phyloP scores from a whole-genome alignment of 2,888 invertebrate species.

The Penaeus monodon region DNA sequence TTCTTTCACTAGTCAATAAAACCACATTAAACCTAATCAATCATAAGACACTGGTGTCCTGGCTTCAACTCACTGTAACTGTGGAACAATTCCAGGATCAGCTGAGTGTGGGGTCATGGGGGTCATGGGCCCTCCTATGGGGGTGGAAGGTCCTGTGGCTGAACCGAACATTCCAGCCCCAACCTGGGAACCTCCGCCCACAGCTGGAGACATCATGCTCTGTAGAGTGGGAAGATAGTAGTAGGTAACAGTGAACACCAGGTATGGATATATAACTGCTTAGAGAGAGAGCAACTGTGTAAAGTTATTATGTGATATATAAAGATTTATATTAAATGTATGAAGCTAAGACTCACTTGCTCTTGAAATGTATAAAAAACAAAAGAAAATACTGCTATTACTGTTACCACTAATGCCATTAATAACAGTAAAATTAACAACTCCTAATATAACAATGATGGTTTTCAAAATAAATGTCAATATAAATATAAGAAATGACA shows the following conservation, averaged over 20 bases:
- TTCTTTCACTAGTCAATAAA: too few species aligned
- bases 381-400: too few species aligned
- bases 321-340: too few species aligned
- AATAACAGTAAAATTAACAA: too few species aligned
- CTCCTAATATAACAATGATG: neutral
- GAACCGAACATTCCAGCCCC: constrained; percentile 71
- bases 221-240: constrained; percentile 73
- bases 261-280: too few species aligned
- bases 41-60: neutral
- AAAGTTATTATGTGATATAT: too few species aligned
- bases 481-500: neutral
- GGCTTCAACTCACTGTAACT: constrained; percentile 81
- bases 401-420: too few species aligned
- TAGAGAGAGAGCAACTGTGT: too few species aligned
- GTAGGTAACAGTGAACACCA: too few species aligned
- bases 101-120: constrained; percentile 92
- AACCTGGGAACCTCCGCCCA: constrained; percentile 73
- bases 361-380: too few species aligned
- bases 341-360: too few species aligned
- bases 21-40: neutral
- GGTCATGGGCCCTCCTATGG: constrained; percentile 84
- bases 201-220: constrained; percentile 85
- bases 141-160: constrained; percentile 70
- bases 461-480: too few species aligned
- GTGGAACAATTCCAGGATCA: constrained; percentile 93